Conservation (phyloP, 1,140 invertebrate genomes). For the Platorchestia sp. region DNA sequence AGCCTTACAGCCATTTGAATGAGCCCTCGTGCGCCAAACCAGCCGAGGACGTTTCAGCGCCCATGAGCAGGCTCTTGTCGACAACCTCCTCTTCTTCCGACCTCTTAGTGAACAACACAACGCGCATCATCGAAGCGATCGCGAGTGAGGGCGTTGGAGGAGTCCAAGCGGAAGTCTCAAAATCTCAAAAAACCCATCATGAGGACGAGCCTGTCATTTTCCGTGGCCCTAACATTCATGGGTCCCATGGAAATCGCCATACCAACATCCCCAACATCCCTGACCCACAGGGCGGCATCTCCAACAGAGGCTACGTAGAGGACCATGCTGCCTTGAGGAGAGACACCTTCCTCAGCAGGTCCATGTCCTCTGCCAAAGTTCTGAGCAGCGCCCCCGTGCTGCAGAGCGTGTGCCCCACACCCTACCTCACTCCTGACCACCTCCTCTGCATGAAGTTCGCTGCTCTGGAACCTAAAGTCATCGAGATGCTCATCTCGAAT, state of each 20-base stretch:
- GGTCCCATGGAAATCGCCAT: background rate
- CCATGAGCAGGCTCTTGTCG: background rate
- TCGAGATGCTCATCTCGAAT: slow-evolving; percentile 63
- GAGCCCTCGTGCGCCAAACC: background rate
- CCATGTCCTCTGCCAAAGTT: background rate
- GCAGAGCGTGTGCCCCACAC: background rate
- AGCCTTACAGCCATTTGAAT: background rate
- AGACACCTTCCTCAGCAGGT: background rate
- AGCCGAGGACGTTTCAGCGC: background rate
- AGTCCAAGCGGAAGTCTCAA: background rate
- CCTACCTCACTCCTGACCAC: slow-evolving; percentile 24
- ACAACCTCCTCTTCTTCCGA: background rate
- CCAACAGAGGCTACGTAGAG: background rate
- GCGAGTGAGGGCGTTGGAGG: background rate
- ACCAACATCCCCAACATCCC: too few species aligned
- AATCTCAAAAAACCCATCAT: background rate
- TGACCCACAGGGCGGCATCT: background rate
- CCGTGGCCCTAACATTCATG: background rate
- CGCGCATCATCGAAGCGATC: background rate
- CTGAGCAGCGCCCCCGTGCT: background rate
- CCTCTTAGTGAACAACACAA: background rate
- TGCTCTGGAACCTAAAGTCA: slow-evolving; percentile 63
- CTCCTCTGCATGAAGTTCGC: slow-evolving; percentile 48
- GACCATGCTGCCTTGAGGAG: background rate
- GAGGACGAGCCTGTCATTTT: background rate